phyloP scores from a whole-genome alignment of 2,888 invertebrate species.

The Dynastes tityus region DNA sequence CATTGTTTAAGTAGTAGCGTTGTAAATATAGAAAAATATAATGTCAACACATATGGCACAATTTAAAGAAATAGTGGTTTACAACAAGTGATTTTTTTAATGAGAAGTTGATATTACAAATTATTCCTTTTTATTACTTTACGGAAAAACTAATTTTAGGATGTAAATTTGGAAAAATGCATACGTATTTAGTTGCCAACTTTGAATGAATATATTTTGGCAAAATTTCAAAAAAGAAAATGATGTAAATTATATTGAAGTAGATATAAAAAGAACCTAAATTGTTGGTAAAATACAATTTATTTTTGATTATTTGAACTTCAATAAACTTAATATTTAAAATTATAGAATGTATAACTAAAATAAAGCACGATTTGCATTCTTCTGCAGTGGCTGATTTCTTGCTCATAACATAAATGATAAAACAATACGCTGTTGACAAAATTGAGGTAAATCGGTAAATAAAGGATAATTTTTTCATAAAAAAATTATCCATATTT shows the following conservation, averaged over 20 bases:
- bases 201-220: not conserved
- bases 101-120: not conserved
- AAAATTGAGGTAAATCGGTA: constrained; percentile 3
- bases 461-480: constrained; percentile 48
- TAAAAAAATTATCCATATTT: constrained; percentile 49
- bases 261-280: too few species aligned
- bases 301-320: too few species aligned
- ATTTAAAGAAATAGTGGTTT: constrained; percentile 23
- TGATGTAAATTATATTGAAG: too few species aligned
- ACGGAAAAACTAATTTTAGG: not conserved
- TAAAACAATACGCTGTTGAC: constrained; percentile 19
- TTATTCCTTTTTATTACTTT: not conserved
- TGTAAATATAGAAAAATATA: constrained; percentile 9
- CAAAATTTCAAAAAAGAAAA: too few species aligned
- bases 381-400: constrained; percentile 27
- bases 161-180: not conserved
- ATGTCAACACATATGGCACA: constrained; percentile 24
- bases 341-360: not conserved
- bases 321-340: not conserved
- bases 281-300: too few species aligned
- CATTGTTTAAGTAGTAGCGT: constrained; percentile 1
- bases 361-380: constrained; percentile 10
- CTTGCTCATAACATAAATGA: constrained; percentile 1
- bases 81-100: constrained; percentile 11
- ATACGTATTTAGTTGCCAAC: not conserved